These are phyloP conservation scores for Panagrolaimus sp. DNA, from an alignment of 1,140 invertebrate species.

Conservation along the genomic window DNA sequence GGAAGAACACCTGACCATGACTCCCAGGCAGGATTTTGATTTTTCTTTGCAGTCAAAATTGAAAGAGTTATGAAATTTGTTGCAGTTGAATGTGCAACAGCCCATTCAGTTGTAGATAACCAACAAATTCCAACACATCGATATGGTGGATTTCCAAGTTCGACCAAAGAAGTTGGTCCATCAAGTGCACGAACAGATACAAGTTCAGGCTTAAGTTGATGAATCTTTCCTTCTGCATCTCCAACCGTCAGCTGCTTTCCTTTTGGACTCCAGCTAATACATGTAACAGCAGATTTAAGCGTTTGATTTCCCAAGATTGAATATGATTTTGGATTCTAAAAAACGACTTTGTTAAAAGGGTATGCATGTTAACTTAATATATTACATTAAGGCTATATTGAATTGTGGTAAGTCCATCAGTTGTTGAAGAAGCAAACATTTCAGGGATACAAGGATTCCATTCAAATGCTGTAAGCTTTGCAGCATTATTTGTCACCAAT, in stretches of 20 bases:
- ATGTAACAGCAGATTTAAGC: constrained; percentile 28
- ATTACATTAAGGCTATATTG: constrained; percentile 8
- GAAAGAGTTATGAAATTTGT: constrained; percentile 29
- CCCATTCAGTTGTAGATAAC: constrained; percentile 50
- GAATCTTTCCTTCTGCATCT: constrained; percentile 69
- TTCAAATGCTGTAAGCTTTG: constrained; percentile 54
- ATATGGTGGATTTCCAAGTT: constrained; percentile 24
- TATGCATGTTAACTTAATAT: constrained; percentile 49
- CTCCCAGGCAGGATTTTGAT: constrained; percentile 30
- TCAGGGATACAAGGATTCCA: constrained; percentile 63
- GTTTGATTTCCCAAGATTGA: constrained; percentile 27
- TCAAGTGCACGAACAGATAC: constrained; percentile 31
- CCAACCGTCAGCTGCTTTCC: constrained; percentile 81
- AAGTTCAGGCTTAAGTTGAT: constrained; percentile 76
- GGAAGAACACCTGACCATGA: not conserved
- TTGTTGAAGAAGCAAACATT: constrained; percentile 59
- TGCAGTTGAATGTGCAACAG: constrained; percentile 34
- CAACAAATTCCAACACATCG: constrained; percentile 46
- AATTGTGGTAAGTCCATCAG: constrained; percentile 56
- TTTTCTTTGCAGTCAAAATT: constrained; percentile 46
- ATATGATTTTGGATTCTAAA: constrained; percentile 59
- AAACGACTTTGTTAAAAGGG: constrained; percentile 58
- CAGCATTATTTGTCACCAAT: constrained; percentile 30
- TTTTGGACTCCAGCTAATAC: constrained; percentile 78
- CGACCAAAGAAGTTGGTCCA: constrained; percentile 12